Conservation (phyloP, 2,888 invertebrate species). For the Phoenoteleia sp. region DNA sequence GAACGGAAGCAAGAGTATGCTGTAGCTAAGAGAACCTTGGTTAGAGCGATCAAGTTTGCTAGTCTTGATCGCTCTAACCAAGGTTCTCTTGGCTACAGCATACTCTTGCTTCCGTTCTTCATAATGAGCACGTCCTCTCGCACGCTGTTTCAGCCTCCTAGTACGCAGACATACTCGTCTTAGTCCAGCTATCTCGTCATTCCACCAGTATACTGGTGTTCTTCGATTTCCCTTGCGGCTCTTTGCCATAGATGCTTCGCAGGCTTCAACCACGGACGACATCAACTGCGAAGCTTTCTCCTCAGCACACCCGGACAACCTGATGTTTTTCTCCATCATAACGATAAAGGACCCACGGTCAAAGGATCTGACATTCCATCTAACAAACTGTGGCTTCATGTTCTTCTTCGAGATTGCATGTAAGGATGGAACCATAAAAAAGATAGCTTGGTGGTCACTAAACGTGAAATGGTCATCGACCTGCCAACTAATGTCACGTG, state of each 20-base stretch:
- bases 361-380: conserved; percentile 16
- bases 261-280: not conserved
- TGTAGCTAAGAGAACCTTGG: too few species aligned
- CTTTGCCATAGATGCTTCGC: conserved; percentile 22
- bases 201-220: too few species aligned
- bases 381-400: too few species aligned
- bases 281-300: conserved; percentile 16
- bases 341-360: conserved; percentile 6
- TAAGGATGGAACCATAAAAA: not conserved
- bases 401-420: not conserved
- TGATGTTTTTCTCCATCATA: not conserved
- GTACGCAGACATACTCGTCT: too few species aligned
- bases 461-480: conserved; percentile 13
- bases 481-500: conserved; percentile 48
- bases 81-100: too few species aligned
- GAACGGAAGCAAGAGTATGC: too few species aligned
- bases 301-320: not conserved
- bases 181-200: too few species aligned
- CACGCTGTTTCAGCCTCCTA: too few species aligned
- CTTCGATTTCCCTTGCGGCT: not conserved
- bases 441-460: conserved; percentile 50
- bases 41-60: too few species aligned
- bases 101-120: too few species aligned
- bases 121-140: too few species aligned
- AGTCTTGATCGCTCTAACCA: too few species aligned